A percentile compares a stretch with the other conserved stretches of the same genome.
These are phyloP conservation scores for Oryzias celebensis DNA, from an alignment of 2,113 vertebrate genomes.

Conservation along the genomic window DNA sequence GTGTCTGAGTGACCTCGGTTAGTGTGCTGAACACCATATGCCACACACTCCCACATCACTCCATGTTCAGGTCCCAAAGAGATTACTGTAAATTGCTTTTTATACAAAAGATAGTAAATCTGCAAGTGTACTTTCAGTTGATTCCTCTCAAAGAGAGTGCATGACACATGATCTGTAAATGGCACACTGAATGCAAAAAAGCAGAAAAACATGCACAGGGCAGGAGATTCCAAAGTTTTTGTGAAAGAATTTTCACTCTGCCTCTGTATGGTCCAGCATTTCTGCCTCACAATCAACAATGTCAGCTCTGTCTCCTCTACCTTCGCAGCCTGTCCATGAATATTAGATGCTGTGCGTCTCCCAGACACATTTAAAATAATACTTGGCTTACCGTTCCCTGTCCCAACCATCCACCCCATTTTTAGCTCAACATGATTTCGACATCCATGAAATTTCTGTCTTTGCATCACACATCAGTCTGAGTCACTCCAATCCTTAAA, in stretches of 20 bases:
- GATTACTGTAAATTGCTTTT: conserved; percentile 29
- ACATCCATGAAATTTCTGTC: conserved; percentile 29
- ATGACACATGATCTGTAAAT: neutral
- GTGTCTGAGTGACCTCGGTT: conserved; percentile 7
- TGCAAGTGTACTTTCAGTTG: neutral
- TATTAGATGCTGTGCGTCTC: conserved; percentile 7
- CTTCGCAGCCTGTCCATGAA: conserved; percentile 4
- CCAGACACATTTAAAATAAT: conserved; percentile 7
- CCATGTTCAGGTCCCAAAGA: conserved; percentile 5
- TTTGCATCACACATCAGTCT: neutral
- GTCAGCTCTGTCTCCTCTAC: neutral
- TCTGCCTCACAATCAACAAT: too few species aligned
- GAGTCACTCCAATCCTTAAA: conserved; percentile 22
- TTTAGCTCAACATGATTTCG: conserved; percentile 1
- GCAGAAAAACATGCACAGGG: neutral
- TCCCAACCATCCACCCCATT: neutral
- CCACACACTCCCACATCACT: neutral
- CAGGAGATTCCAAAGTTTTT: too few species aligned
- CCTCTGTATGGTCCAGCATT: too few species aligned
- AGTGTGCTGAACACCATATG: conserved; percentile 4
- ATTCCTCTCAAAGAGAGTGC: neutral
- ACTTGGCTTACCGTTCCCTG: conserved; percentile 2
- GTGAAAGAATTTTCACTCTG: too few species aligned
- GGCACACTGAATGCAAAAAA: neutral
- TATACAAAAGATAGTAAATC: neutral